These are phyloP conservation scores for Dasyornis broadbenti DNA, from an alignment of 2,113 vertebrate genomes.

Conservation along the genomic window DNA sequence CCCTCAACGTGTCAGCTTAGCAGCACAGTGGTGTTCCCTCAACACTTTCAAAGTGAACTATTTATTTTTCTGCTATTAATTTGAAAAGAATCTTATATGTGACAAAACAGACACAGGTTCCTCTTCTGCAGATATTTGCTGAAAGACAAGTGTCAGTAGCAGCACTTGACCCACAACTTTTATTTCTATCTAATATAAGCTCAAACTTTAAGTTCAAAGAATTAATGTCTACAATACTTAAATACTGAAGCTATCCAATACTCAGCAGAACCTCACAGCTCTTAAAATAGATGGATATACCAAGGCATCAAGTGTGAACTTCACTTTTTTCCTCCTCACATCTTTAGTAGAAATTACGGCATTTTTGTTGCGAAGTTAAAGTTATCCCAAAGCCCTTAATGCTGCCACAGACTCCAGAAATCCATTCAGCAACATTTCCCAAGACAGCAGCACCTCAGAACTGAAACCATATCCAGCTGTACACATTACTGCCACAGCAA, in stretches of 20 bases:
- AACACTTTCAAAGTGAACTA: not conserved
- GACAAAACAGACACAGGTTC: not conserved
- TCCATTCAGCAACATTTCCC: not conserved
- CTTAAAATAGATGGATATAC: not conserved
- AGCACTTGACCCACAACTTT: not conserved
- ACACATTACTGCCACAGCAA: not conserved
- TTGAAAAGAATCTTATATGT: not conserved
- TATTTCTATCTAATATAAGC: not conserved
- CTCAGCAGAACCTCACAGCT: not conserved
- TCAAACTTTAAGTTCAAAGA: not conserved
- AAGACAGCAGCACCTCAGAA: not conserved
- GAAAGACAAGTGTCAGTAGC: not conserved
- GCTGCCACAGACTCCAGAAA: not conserved
- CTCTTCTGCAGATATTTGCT: not conserved
- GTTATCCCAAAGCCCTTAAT: not conserved
- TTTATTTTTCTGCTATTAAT: not conserved
- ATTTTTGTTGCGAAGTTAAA: not conserved
- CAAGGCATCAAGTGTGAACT: not conserved
- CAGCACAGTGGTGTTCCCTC: not conserved
- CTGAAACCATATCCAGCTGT: not conserved
- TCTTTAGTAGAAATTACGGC: not conserved
- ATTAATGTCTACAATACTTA: not conserved
- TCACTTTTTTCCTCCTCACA: accelerated
- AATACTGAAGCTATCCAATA: not conserved
- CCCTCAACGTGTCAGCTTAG: not conserved